These are phyloP conservation scores for Drosophila obscura DNA, from an alignment of 1,140 invertebrate species.

Conservation along the genomic window DNA sequence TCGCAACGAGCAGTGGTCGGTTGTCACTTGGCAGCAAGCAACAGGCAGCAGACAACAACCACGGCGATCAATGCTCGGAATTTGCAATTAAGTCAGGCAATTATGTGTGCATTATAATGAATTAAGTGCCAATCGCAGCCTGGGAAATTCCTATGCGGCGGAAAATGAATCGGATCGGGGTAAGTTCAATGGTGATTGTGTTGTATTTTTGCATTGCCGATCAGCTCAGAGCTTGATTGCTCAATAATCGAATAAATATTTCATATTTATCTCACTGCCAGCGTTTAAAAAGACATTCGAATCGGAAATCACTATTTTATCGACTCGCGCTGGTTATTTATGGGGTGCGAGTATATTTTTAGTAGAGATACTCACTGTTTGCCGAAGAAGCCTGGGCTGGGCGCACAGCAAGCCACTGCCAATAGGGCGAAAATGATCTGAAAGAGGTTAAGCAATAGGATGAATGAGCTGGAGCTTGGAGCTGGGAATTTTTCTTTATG, in stretches of 20 bases:
- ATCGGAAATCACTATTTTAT: slow-evolving; percentile 57
- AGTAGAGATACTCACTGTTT: slow-evolving; percentile 69
- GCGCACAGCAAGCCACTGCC: slow-evolving; percentile 69
- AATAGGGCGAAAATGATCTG: slow-evolving; percentile 72
- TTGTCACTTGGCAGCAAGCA: slow-evolving; percentile 46
- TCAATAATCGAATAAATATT: slow-evolving; percentile 69
- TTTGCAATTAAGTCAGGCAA: slow-evolving; percentile 71
- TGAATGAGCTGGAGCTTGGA: neutral
- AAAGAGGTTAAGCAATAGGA: slow-evolving; percentile 31
- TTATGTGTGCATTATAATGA: slow-evolving; percentile 72
- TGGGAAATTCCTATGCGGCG: slow-evolving; percentile 68
- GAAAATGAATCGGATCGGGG: slow-evolving; percentile 36
- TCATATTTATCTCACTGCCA: slow-evolving; percentile 40
- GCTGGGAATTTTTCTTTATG: neutral
- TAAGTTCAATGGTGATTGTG: slow-evolving; percentile 57
- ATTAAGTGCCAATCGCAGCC: slow-evolving; percentile 55
- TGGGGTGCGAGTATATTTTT: slow-evolving; percentile 22
- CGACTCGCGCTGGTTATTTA: slow-evolving; percentile 36
- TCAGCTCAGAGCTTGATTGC: slow-evolving; percentile 62
- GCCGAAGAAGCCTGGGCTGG: slow-evolving; percentile 78
- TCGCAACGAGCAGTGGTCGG: neutral
- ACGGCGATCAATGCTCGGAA: slow-evolving; percentile 59
- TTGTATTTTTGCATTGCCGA: neutral
- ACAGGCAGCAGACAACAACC: slow-evolving; percentile 13
- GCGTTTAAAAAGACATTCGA: slow-evolving; percentile 70